These are phyloP conservation scores for Melieria crassipennis DNA, from an alignment of 2,888 invertebrate genomes.

Conservation along the genomic window DNA sequence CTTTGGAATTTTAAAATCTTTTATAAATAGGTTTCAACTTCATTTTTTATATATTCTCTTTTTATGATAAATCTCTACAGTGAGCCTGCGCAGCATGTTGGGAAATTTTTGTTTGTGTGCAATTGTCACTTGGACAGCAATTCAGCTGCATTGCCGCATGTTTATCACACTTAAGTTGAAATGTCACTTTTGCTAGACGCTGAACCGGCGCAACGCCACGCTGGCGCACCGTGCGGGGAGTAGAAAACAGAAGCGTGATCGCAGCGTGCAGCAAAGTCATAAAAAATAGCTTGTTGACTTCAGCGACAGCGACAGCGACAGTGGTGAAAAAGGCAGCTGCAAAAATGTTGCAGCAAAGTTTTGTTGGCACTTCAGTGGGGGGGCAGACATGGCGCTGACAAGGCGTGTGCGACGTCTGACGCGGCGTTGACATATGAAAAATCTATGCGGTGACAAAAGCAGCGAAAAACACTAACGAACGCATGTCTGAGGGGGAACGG, in stretches of 20 bases:
- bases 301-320: slow-evolving; percentile 33
- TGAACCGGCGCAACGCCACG: slow-evolving; percentile 13
- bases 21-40: too few relatives aligned
- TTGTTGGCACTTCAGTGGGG: slow-evolving; percentile 6
- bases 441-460: slow-evolving; percentile 1
- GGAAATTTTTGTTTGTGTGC: too few relatives aligned
- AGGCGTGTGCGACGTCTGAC: slow-evolving; percentile 18
- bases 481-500: too few relatives aligned
- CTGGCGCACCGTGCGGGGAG: too few relatives aligned
- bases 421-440: slow-evolving; percentile 28
- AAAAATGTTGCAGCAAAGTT: slow-evolving; percentile 6
- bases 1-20: neutral
- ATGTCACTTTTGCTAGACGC: slow-evolving; percentile 12
- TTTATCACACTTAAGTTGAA: neutral
- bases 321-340: neutral
- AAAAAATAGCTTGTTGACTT: slow-evolving; percentile 8
- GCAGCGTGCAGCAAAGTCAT: too few relatives aligned
- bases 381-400: neutral
- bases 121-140: slow-evolving; percentile 22
- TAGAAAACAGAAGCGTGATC: too few relatives aligned
- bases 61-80: too few relatives aligned
- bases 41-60: too few relatives aligned
- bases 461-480: too few relatives aligned
- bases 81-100: neutral
- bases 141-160: slow-evolving; percentile 24